phyloP scores from a whole-genome alignment of 2,888 invertebrate genomes.

The Megamerina dolium region DNA sequence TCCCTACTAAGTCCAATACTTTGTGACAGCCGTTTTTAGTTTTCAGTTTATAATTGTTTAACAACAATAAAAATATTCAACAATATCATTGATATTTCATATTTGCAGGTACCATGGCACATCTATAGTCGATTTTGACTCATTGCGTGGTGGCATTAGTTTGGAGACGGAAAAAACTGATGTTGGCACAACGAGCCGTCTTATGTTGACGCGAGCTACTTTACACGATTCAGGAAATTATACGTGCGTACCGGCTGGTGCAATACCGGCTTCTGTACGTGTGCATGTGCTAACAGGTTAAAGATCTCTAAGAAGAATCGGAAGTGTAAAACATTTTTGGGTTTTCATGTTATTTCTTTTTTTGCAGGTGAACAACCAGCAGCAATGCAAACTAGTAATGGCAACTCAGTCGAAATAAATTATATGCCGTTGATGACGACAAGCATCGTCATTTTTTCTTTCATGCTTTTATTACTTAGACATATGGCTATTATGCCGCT shows the following conservation, averaged over 20 bases:
- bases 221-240: conserved; percentile 84
- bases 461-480: no score
- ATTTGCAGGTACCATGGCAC: conserved; percentile 72
- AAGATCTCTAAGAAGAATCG: conserved; percentile 22
- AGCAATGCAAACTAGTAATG: conserved; percentile 74
- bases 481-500: conserved; percentile 30
- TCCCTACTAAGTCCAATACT: neutral
- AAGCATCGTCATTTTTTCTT: no score
- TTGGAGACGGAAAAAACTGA: conserved; percentile 84
- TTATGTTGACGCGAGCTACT: conserved; percentile 80
- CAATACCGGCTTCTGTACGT: conserved; percentile 73
- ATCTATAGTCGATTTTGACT: conserved; percentile 76
- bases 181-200: conserved; percentile 76
- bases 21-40: no score
- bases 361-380: conserved; percentile 74
- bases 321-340: no score
- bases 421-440: no score
- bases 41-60: no score
- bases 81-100: no score
- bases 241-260: conserved; percentile 80
- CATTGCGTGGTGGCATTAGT: conserved; percentile 79
- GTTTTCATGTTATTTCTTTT: no score
- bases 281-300: conserved; percentile 82
- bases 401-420: no score
- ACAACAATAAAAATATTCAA: no score